These are phyloP conservation scores for Triplophysa tibetana DNA, from an alignment of 2,113 vertebrate species.

Conservation along the genomic window DNA sequence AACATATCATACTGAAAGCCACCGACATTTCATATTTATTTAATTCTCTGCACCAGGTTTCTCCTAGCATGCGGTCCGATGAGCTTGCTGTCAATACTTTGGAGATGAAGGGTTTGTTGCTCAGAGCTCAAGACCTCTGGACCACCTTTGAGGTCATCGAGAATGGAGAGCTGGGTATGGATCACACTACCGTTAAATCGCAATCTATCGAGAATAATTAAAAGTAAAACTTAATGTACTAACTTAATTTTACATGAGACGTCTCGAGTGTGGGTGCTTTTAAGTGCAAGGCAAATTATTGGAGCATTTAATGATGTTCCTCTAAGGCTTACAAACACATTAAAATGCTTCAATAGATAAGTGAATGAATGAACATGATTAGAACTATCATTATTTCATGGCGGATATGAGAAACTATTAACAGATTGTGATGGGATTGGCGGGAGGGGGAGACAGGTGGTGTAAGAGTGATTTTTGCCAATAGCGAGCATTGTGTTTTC, in stretches of 20 bases:
- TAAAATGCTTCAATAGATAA: slow-evolving; percentile 41
- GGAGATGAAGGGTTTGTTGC: slow-evolving; percentile 80
- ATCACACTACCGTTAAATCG: not conserved
- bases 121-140: slow-evolving; percentile 79
- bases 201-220: not conserved
- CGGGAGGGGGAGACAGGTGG: slow-evolving; percentile 49
- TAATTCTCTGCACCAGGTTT: slow-evolving; percentile 73
- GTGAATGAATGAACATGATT: slow-evolving; percentile 46
- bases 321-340: slow-evolving; percentile 43
- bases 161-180: slow-evolving; percentile 91
- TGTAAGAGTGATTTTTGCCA: slow-evolving; percentile 65
- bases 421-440: slow-evolving; percentile 52
- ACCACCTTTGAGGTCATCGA: slow-evolving; percentile 92
- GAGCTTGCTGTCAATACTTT: slow-evolving; percentile 84
- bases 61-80: slow-evolving; percentile 84
- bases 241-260: not conserved
- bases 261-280: not conserved
- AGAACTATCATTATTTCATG: slow-evolving; percentile 50
- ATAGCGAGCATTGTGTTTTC: slow-evolving; percentile 61
- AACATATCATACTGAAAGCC: too few relatives aligned
- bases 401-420: slow-evolving; percentile 65
- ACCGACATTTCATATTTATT: too few relatives aligned
- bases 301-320: slow-evolving; percentile 21
- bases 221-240: not conserved
- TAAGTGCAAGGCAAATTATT: slow-evolving; percentile 2